phyloP scores from a whole-genome alignment of 2,888 invertebrate genomes.

The Agriotes lineatus region DNA sequence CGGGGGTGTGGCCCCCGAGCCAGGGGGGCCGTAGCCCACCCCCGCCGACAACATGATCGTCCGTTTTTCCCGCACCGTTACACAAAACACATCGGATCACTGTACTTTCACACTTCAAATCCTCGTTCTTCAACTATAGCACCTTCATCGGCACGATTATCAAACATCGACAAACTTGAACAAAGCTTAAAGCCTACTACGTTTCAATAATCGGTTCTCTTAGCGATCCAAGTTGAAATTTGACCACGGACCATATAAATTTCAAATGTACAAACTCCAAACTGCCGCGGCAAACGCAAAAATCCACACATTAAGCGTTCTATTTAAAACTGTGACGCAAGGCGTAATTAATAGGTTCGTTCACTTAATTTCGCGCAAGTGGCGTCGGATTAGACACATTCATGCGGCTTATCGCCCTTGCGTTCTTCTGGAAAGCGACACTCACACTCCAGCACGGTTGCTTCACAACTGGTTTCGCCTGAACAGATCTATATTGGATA shows the following conservation, averaged over 20 bases:
- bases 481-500: slow-evolving; percentile 58
- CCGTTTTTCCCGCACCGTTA: neutral
- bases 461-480: slow-evolving; percentile 45
- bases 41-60: slow-evolving; percentile 63
- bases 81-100: too few relatives aligned
- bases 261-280: too few relatives aligned
- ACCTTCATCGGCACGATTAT: too few relatives aligned
- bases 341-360: slow-evolving; percentile 18
- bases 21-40: slow-evolving; percentile 62
- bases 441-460: slow-evolving; percentile 48
- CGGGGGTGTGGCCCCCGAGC: slow-evolving; percentile 62
- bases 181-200: too few relatives aligned
- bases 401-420: neutral
- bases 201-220: too few relatives aligned
- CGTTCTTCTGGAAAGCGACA: neutral
- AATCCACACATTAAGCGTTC: slow-evolving; percentile 6
- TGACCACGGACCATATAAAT: too few relatives aligned
- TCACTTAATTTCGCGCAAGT: slow-evolving; percentile 28
- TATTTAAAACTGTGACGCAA: slow-evolving; percentile 33
- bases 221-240: too few relatives aligned
- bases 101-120: too few relatives aligned
- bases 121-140: too few relatives aligned
- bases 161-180: too few relatives aligned
- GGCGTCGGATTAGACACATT: neutral
- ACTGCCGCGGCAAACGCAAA: too few relatives aligned